Base-by-base conservation (phyloP, 1,140 invertebrate genomes). In the Drosophila triauraria region DNA sequence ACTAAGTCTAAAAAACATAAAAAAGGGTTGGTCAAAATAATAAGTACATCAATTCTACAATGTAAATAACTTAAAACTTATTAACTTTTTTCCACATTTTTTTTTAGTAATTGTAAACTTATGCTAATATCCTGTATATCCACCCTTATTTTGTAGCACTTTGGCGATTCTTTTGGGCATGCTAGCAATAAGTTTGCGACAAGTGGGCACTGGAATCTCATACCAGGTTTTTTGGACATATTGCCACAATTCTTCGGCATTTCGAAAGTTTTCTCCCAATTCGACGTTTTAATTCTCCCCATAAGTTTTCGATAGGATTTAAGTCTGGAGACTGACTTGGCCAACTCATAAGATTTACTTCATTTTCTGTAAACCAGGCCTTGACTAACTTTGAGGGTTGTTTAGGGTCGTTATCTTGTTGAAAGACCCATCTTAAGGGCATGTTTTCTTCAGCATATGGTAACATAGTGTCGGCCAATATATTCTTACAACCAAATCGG, bases 401-500 rank as follows among this genome's bases (percentile, higher is more conserved):
- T 58, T 67, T 67, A 6, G 44, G 44, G 2, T 67, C 30, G 43
- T 67, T 57, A 4, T 58, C 44, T 25, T 50, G 51, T 42, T 65
- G 43, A 47, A 57, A 57, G 15, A 38, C n/a, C 43, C 51, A 65
- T 48, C 17, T 12, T 10, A 65, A 47, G 9, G 50, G 51, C 62
- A 64, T 64, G 25, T 54, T 64, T 32, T 46, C 40, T 3, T 64
- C 38, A n/a, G 61, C 27, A 32, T 61, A 62, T 40, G 60, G 60
- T 51, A 35, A 30, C 59, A 61, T 50, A 42, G 35, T 38, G 4
- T 13, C 6, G 9, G 35, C 9, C 10, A 40, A 40, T 40, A 40
- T 40, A 40, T 40, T 12, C 38, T 40, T 40, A 40, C 13, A 40
- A 40, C 10, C 38, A 40, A 40, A 4, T 27, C 25, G 25, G 25